Percentiles rank a stretch among this genome's conserved stretches.
Conservation (phyloP, 2,797 vertebrate species). For the Rhyacichthys aspro region DNA sequence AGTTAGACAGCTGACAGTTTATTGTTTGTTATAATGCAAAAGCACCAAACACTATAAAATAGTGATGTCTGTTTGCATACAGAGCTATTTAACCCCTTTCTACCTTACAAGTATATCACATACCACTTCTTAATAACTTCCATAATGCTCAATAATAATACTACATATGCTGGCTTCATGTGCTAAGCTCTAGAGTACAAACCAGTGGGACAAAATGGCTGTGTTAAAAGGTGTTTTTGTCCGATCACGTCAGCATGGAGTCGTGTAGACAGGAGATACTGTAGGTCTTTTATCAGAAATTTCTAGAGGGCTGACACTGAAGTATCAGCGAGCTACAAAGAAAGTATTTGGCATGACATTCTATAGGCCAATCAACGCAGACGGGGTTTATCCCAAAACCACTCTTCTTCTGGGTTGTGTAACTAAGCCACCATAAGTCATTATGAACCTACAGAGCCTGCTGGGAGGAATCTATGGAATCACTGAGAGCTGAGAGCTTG, state of each 20-base stretch:
- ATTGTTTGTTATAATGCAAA: no score
- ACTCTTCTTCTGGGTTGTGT: slow-evolving; percentile 57
- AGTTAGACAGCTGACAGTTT: no score
- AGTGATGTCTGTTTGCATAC: no score
- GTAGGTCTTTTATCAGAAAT: slow-evolving; percentile 55
- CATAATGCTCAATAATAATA: no score
- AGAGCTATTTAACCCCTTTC: no score
- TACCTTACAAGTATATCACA: no score
- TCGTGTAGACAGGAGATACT: slow-evolving; percentile 49
- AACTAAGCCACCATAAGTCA: slow-evolving; percentile 62
- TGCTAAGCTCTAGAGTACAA: background rate
- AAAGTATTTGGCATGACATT: slow-evolving; percentile 61
- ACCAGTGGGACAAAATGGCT: slow-evolving; percentile 28
- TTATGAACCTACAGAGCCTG: slow-evolving; percentile 53
- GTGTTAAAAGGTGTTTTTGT: slow-evolving; percentile 39
- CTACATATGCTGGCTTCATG: no score
- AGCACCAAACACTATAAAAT: no score
- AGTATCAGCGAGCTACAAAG: slow-evolving; percentile 61
- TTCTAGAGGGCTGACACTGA: slow-evolving; percentile 72
- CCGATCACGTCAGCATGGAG: slow-evolving; percentile 51
- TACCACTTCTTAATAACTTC: no score
- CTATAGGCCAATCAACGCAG: slow-evolving; percentile 59
- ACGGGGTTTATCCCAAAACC: slow-evolving; percentile 54
- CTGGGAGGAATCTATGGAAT: slow-evolving; percentile 70
- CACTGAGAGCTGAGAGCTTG: slow-evolving; percentile 49